Conservation (phyloP, 1,140 invertebrate genomes). For the Hyles euphorbiae region DNA sequence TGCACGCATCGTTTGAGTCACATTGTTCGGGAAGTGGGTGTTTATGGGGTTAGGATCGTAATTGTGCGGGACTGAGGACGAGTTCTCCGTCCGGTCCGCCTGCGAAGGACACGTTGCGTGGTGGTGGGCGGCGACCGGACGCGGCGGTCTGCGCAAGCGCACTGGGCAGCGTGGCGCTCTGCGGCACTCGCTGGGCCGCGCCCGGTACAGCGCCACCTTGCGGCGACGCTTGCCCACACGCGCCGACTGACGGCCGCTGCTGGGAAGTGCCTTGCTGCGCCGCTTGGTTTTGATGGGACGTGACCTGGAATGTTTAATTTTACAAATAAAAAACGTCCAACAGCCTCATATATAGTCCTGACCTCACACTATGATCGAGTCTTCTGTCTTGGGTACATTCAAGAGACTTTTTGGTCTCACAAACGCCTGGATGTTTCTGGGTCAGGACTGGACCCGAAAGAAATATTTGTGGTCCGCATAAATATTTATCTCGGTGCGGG, state of each 20-base stretch:
- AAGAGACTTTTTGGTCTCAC: too few relatives aligned
- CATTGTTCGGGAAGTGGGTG: conserved; percentile 25
- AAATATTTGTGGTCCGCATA: too few relatives aligned
- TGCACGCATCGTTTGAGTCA: conserved; percentile 22
- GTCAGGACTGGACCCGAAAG: too few relatives aligned
- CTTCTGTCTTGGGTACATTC: too few relatives aligned
- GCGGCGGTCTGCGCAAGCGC: not conserved
- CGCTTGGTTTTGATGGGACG: conserved; percentile 8
- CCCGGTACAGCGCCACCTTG: not conserved
- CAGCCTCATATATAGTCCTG: too few relatives aligned
- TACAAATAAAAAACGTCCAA: too few relatives aligned
- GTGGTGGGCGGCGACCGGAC: conserved; percentile 39
- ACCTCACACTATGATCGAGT: too few relatives aligned
- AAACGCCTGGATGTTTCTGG: too few relatives aligned
- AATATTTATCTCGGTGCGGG: too few relatives aligned
- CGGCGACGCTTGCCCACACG: conserved; percentile 12
- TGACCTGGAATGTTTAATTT: conserved; percentile 4
- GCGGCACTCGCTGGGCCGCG: not conserved
- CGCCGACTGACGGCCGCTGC: conserved; percentile 5
- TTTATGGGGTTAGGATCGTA: conserved; percentile 62
- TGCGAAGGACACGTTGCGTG: conserved; percentile 66
- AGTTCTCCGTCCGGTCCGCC: conserved; percentile 59
- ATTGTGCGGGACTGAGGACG: conserved; percentile 62
- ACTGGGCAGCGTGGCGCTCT: conserved; percentile 12
- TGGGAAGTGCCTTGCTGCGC: conserved; percentile 1